Evolutionary conservation across 2,797 vertebrate species (phyloP), one percentile per base, ranked within the genome.

Genomic region (Cygnus olor): DNA sequence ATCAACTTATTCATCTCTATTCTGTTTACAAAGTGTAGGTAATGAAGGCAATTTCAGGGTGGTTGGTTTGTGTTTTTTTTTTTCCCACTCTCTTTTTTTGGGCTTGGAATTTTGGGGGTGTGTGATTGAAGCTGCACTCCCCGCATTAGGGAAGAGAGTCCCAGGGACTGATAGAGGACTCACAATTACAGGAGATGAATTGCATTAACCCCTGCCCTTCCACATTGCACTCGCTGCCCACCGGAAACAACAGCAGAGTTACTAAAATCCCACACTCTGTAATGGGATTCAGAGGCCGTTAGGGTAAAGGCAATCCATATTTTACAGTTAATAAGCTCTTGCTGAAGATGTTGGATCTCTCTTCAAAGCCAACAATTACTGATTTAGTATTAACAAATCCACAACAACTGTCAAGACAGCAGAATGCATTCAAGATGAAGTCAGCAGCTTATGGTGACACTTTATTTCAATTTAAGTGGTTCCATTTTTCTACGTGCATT

Each of bases 271-370:
- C 97, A 97, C 98, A 97, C 97, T 97, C 97, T 98, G 98, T 99
- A 99, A 99, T 98, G 98, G 98, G 98, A 98, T 98, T 98, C 98
- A 97, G 98, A 98, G 98, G 98, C 98, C 98, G 97, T 98, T 97
- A 97, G 98, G 98, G 98, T 98, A 98, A 98, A 98, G 98, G 96
- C 98, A 98, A 98, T 98, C 98, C 98, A 98, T 98, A 98, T 98
- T 98, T 98, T 98, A 98, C 95, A 97, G 95, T 97, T 98, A 98
- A 98, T 98, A 98, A 98, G 98, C 98, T 97, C 97, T 94, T 96
- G 94, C 96, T 97, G 96, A 98, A 98, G 97, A 97, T 94, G 86
- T 92, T 90, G 94, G 85, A 97, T 97, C 95, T 94, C 87, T 95
- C 96, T 96, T 97, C 97, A 96, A 97, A 98, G 97, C 92, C 95